A percentile compares a stretch with the other conserved stretches of the same genome.
Conservation (phyloP, 1,140 invertebrate genomes). For the Drosophila ogumai region DNA sequence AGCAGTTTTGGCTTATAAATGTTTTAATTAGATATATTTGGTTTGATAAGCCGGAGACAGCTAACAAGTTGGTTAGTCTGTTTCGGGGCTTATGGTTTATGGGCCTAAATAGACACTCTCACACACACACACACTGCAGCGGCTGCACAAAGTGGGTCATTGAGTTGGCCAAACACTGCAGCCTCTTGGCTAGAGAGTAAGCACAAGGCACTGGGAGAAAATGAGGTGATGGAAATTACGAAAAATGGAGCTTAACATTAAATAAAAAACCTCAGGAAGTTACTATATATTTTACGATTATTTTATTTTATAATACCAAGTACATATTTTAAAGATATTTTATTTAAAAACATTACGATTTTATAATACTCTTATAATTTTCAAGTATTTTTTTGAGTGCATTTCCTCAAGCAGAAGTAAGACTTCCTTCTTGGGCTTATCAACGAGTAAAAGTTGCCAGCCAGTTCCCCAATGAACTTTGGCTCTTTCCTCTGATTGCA, state of each 20-base stretch:
- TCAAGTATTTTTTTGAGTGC: not conserved
- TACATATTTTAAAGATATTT: not conserved
- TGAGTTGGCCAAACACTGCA: slow-evolving; percentile 32
- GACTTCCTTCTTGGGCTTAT: slow-evolving; percentile 7
- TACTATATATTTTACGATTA: too few relatives aligned
- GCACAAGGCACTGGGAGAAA: slow-evolving; percentile 5
- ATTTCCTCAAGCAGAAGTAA: not conserved
- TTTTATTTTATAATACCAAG: too few relatives aligned
- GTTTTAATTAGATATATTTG: slow-evolving; percentile 82
- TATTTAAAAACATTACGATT: not conserved
- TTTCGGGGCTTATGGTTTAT: slow-evolving; percentile 66
- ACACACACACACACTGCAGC: slow-evolving; percentile 14
- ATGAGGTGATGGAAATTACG: not conserved
- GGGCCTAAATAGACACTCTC: slow-evolving; percentile 14
- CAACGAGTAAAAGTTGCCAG: slow-evolving; percentile 20
- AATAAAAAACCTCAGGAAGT: too few relatives aligned
- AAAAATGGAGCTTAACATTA: too few relatives aligned
- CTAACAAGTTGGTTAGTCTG: slow-evolving; percentile 72
- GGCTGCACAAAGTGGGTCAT: slow-evolving; percentile 68
- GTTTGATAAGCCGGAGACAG: slow-evolving; percentile 76
- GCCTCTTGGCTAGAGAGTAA: slow-evolving; percentile 13
- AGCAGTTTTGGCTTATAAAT: slow-evolving; percentile 75
- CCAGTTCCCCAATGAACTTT: slow-evolving; percentile 17
- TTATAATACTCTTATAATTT: not conserved
- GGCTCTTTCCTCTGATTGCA: slow-evolving; percentile 30